Conservation (phyloP, 2,113 vertebrate species). For the Perccottus glenii region DNA sequence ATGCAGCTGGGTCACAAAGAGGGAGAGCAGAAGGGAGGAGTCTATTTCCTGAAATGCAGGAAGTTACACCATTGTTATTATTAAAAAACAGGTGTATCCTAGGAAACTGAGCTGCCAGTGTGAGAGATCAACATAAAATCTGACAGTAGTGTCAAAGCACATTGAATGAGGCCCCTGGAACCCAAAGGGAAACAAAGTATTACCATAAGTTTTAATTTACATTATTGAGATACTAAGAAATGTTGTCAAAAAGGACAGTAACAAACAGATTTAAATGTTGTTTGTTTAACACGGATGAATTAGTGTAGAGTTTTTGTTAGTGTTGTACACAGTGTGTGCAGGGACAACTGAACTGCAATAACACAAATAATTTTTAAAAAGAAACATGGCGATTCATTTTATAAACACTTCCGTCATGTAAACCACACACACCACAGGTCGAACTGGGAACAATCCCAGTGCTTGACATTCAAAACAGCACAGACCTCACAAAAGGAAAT, state of each 20-base stretch:
- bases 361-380: too few species aligned
- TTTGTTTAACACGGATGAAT: background rate
- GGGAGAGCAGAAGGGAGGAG: conserved; percentile 56
- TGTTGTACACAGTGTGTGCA: conserved; percentile 1
- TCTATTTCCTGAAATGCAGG: conserved; percentile 76
- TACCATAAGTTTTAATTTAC: too few species aligned
- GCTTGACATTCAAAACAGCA: conserved; percentile 41
- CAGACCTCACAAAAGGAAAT: conserved; percentile 62
- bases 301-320: background rate
- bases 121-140: conserved; percentile 12
- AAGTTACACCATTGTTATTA: conserved; percentile 77
- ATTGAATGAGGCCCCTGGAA: background rate
- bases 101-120: conserved; percentile 33
- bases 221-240: background rate
- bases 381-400: too few species aligned
- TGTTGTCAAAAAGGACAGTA: conserved; percentile 12
- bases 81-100: conserved; percentile 77
- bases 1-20: conserved; percentile 39
- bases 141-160: conserved; percentile 10
- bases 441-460: conserved; percentile 30
- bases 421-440: conserved; percentile 6
- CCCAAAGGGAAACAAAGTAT: background rate
- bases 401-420: too few species aligned
- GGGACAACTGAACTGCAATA: too few species aligned
- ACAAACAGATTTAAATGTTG: background rate